These are phyloP conservation scores for Meda fulgida DNA, from an alignment of 2,797 vertebrate species.

Conservation along the genomic window DNA sequence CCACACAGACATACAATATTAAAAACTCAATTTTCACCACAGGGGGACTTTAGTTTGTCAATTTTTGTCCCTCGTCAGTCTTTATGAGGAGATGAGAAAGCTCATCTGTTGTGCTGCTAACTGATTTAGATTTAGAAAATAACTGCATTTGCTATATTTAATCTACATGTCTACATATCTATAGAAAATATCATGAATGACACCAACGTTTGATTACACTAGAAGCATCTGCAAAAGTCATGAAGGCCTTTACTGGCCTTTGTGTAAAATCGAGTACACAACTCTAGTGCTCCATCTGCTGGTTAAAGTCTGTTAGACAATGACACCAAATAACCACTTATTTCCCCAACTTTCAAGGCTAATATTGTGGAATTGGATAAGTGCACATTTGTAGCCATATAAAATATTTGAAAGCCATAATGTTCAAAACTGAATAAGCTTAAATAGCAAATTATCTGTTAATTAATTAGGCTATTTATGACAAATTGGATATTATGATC, in stretches of 20 bases:
- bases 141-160: neutral
- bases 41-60: neutral
- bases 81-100: neutral
- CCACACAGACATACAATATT: too few species aligned
- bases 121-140: neutral
- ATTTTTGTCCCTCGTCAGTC: neutral
- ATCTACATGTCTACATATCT: neutral
- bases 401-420: neutral
- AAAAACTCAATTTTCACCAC: too few species aligned
- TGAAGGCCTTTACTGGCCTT: neutral
- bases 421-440: neutral
- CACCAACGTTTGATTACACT: neutral
- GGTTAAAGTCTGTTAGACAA: neutral
- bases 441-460: neutral
- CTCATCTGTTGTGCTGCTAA: neutral
- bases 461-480: neutral
- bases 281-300: conserved; percentile 11
- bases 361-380: too few species aligned
- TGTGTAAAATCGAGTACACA: neutral
- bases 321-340: neutral
- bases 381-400: neutral
- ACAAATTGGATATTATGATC: neutral
- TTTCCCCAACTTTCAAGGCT: neutral
- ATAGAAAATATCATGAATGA: neutral
- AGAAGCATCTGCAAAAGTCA: neutral